Conservation (phyloP, 2,113 vertebrate genomes). For the Dipodomys ordii region DNA sequence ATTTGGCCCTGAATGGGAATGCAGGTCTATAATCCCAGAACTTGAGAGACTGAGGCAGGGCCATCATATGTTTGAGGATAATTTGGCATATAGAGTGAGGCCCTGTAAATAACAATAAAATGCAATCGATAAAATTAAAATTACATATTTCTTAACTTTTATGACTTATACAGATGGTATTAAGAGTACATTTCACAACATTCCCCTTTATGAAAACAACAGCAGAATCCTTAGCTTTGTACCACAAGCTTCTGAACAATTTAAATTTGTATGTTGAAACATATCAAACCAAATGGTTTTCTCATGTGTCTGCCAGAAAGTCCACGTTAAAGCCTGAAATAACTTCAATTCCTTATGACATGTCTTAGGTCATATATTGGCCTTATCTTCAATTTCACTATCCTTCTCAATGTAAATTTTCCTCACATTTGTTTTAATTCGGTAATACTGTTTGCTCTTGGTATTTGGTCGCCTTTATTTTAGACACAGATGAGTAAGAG, state of each 20-base stretch:
- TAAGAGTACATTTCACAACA: neutral
- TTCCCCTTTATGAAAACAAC: neutral
- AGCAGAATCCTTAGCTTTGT: neutral
- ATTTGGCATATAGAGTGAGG: too few species aligned
- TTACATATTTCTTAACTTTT: neutral
- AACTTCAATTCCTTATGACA: neutral
- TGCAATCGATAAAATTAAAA: neutral
- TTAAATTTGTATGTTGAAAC: constrained; percentile 5
- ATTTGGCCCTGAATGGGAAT: neutral
- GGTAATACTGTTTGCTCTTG: neutral
- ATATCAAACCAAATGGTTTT: neutral
- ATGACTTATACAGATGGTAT: neutral
- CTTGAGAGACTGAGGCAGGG: neutral
- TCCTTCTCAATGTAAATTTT: neutral
- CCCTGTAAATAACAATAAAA: neutral
- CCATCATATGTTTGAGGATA: neutral
- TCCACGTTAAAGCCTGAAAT: neutral
- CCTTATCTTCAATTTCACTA: neutral
- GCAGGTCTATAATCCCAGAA: neutral
- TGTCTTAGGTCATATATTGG: neutral
- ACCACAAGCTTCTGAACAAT: neutral
- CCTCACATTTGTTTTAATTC: neutral
- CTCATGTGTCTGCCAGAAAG: neutral
- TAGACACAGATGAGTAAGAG: neutral
- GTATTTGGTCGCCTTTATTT: neutral